Conservation (phyloP, 1,140 invertebrate species). For the Thaumatotibia leucotreta region DNA sequence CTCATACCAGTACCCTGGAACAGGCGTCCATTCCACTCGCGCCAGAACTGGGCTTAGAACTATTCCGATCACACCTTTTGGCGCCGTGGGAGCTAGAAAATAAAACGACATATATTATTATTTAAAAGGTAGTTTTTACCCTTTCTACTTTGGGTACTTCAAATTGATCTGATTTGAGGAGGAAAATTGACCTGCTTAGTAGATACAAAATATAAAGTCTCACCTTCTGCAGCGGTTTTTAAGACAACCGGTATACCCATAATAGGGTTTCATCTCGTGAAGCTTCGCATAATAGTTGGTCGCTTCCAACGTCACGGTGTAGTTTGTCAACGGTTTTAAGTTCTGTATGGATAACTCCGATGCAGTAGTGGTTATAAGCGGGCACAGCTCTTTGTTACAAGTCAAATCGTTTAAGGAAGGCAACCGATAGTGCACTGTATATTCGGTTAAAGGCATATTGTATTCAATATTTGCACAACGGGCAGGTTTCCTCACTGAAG, state of each 20-base stretch:
- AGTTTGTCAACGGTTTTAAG: conserved; percentile 87
- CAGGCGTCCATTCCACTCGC: conserved; percentile 84
- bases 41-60: conserved; percentile 84
- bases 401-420: conserved; percentile 44
- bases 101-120: no score
- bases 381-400: conserved; percentile 65
- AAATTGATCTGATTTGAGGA: no score
- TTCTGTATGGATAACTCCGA: conserved; percentile 76
- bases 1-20: conserved; percentile 84
- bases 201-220: conserved; percentile 20
- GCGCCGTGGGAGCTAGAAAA: conserved; percentile 82
- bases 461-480: conserved; percentile 78
- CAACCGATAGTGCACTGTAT: conserved; percentile 81
- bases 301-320: conserved; percentile 83
- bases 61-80: conserved; percentile 81
- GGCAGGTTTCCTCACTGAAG: conserved; percentile 72
- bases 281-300: conserved; percentile 87
- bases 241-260: conserved; percentile 78
- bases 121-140: no score
- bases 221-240: conserved; percentile 87
- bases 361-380: conserved; percentile 65
- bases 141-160: no score
- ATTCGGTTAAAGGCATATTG: conserved; percentile 81
- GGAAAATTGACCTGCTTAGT: no score
- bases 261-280: conserved; percentile 73